Evolutionary conservation across 2,113 vertebrate species (phyloP).

Genomic region (Bos indicus): DNA sequence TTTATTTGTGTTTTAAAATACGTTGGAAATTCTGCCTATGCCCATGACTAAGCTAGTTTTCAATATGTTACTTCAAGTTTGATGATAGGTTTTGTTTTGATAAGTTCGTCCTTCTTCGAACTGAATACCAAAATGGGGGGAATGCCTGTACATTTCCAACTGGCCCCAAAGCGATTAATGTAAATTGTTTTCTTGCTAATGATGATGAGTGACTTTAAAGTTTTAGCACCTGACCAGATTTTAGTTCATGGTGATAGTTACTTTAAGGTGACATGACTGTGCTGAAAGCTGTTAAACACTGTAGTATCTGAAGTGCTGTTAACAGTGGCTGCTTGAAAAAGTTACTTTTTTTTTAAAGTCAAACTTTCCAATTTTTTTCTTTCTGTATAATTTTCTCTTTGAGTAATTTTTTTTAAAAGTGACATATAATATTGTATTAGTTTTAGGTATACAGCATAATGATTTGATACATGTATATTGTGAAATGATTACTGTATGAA

Average conservation of each 20-base stretch:
- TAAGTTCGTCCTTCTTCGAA: background rate
- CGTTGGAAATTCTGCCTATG: conserved; percentile 68
- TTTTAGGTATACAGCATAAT: background rate
- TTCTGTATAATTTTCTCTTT: background rate
- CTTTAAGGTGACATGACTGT: conserved; percentile 88
- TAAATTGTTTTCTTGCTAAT: background rate
- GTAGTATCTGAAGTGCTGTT: conserved; percentile 87
- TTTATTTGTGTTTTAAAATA: conserved; percentile 76
- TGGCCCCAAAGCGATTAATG: background rate
- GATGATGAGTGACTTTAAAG: conserved; percentile 50
- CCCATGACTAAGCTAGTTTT: conserved; percentile 62
- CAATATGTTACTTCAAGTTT: background rate
- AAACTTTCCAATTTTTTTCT: background rate
- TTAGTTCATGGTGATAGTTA: conserved; percentile 92
- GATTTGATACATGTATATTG: background rate
- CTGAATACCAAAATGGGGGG: background rate
- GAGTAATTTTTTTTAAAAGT: background rate
- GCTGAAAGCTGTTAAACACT: conserved; percentile 88
- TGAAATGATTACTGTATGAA: background rate
- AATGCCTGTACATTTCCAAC: background rate
- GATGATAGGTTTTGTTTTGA: conserved; percentile 43
- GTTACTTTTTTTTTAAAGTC: background rate
- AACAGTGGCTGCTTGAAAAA: conserved; percentile 56
- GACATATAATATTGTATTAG: background rate
- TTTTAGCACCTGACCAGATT: conserved; percentile 88